These are phyloP conservation scores for Ciconia stormi DNA, from an alignment of 2,113 vertebrate species.

Conservation along the genomic window DNA sequence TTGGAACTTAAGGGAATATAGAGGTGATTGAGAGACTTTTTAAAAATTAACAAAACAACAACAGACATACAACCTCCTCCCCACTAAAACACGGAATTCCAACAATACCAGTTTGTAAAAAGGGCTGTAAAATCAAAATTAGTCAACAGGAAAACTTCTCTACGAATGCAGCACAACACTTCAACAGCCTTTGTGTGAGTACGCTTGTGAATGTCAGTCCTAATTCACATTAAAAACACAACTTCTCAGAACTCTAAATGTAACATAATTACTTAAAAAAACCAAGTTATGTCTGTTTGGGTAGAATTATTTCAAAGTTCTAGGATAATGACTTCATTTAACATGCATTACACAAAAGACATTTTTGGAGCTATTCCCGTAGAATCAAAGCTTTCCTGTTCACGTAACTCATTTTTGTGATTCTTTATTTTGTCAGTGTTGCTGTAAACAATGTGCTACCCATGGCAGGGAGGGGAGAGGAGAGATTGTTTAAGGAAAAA, in stretches of 20 bases:
- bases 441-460: slow-evolving; percentile 53
- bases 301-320: slow-evolving; percentile 27
- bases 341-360: slow-evolving; percentile 11
- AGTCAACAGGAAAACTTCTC: slow-evolving; percentile 21
- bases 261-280: background rate
- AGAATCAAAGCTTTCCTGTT: slow-evolving; percentile 52
- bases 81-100: background rate
- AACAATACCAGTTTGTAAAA: background rate
- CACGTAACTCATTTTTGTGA: slow-evolving; percentile 47
- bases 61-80: background rate
- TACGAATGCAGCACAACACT: background rate
- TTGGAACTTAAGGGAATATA: background rate
- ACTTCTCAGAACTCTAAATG: slow-evolving; percentile 30
- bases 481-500: slow-evolving; percentile 45
- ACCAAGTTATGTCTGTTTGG: slow-evolving; percentile 1
- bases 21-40: background rate
- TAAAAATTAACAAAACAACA: background rate
- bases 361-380: slow-evolving; percentile 39
- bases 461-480: background rate
- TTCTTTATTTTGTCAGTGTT: slow-evolving; percentile 58
- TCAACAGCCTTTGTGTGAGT: background rate
- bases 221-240: background rate
- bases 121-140: slow-evolving; percentile 25
- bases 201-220: background rate
- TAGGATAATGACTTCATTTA: slow-evolving; percentile 52